Evolutionary conservation across 1,140 invertebrate species (phyloP), one percentile per base, ranked within the genome.

Genomic region (Kradibia gibbosae): DNA sequence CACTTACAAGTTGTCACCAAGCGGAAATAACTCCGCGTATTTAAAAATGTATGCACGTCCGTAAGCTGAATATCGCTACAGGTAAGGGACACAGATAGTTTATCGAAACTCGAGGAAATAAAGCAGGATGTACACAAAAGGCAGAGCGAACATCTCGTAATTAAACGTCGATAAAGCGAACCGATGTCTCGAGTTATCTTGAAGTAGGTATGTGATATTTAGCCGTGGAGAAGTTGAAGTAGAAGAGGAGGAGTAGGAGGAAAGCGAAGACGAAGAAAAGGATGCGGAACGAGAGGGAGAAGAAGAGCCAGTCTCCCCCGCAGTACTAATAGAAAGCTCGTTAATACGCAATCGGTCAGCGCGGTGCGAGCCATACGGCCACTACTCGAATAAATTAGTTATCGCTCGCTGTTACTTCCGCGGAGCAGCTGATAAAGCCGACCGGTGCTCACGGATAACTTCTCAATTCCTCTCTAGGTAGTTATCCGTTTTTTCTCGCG

Each of bases 341-440:
- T 45, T 65, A 36, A 65, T 34, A 22, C 17, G 13, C n/a, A 5
- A 28, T 28, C 36, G 15, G 1, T 34, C 11, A 0, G 55, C 2
- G 25, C 10, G 4, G n/a, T n/a, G 8, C 31, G 28, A 34, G 15
- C 72, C 28, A 22, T n/a, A 31, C 1, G n/a, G 28, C 42, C 22
- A 39, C 5, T 36, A 34, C 73, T 42, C 36, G 57, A 34, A 34
- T 25, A 71, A 70, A 78, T 78, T 78, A 78, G 65, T 71, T 78
- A 71, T 78, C 77, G 39, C n/a, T 53, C 65, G 45, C 48, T 48
- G 57, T 34, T 67, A 78, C 28, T 67, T 53, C 17, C 60, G 31
- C 0, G 13, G 65, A 77, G 57, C 25, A 0, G 34, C 3, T 25
- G 73, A 78, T 78, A 78, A 78, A 22, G 25, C 2, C 53, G n/a